Percentiles rank a stretch among this genome's conserved stretches.
Conservation (phyloP, 2,797 vertebrate genomes). For the Rhabdomys pumilio region DNA sequence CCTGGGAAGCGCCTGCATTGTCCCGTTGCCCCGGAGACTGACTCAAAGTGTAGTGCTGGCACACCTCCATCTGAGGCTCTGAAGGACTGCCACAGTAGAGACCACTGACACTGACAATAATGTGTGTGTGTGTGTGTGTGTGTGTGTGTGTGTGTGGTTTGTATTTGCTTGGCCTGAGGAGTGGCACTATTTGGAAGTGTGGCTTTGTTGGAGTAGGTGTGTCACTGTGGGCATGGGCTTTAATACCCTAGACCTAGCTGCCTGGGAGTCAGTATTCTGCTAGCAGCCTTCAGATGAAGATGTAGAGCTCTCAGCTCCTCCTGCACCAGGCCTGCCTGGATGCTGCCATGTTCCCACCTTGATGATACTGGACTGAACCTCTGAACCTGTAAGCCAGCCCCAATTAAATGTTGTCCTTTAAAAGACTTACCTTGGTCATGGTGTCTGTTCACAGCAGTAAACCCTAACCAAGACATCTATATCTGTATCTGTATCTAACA, state of each 20-base stretch:
- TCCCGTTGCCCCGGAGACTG: too few species aligned
- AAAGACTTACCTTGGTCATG: background rate
- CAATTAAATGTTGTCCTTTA: background rate
- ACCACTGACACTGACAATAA: too few species aligned
- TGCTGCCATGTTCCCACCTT: background rate
- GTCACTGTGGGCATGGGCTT: background rate
- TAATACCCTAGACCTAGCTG: background rate
- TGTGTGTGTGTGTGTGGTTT: too few species aligned
- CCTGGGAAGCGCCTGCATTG: fast-evolving
- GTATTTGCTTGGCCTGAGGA: too few species aligned
- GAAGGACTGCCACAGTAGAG: background rate
- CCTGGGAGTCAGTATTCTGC: background rate
- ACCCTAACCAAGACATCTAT: background rate
- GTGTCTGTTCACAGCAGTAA: background rate
- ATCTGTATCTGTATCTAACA: background rate
- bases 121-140: too few species aligned
- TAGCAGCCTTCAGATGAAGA: background rate
- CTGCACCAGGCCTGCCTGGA: background rate
- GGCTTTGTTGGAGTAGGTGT: background rate
- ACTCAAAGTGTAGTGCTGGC: background rate
- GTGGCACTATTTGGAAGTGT: background rate
- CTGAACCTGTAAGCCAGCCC: background rate
- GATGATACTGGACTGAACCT: background rate
- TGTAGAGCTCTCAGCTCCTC: background rate
- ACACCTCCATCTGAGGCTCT: background rate